Evolutionary conservation across 23 tunicate genomes (phyloP).

Genomic region (Ciona savignyi): DNA sequence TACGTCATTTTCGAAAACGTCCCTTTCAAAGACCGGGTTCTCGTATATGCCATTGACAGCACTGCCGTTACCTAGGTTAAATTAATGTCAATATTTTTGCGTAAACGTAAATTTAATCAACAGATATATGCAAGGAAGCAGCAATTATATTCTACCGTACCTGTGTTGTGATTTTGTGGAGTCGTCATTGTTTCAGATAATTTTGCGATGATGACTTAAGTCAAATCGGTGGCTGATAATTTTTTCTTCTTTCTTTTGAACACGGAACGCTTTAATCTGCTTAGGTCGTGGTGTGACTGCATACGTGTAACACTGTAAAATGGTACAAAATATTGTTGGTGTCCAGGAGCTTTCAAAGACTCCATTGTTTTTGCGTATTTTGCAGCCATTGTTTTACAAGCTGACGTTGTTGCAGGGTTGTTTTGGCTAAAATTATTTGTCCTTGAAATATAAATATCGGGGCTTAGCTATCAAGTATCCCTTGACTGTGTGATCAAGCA

Average conservation of each 20-base stretch:
- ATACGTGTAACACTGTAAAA: slow-evolving; percentile 8
- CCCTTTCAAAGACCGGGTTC: slow-evolving; percentile 12
- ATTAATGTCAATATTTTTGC: neutral
- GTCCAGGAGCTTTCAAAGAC: neutral
- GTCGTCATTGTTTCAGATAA: neutral
- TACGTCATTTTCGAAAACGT: neutral
- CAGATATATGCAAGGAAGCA: no score
- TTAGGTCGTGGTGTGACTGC: slow-evolving; percentile 24
- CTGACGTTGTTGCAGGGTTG: neutral
- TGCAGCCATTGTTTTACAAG: neutral
- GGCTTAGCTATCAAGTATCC: no score
- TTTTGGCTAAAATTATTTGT: neutral
- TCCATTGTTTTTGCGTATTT: neutral
- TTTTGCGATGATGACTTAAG: slow-evolving; percentile 18
- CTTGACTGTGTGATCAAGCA: no score
- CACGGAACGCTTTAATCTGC: slow-evolving; percentile 10
- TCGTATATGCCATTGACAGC: neutral
- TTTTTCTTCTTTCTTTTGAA: slow-evolving; percentile 56
- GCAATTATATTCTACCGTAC: no score
- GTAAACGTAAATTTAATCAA: no score
- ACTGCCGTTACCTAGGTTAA: slow-evolving; percentile 6
- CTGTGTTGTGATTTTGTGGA: neutral
- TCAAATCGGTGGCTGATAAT: slow-evolving; percentile 24
- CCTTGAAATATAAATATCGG: no score
- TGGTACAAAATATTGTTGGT: neutral